These are phyloP conservation scores for Polydrusus pterygomalis DNA, from an alignment of 2,888 invertebrate genomes.

Conservation along the genomic window DNA sequence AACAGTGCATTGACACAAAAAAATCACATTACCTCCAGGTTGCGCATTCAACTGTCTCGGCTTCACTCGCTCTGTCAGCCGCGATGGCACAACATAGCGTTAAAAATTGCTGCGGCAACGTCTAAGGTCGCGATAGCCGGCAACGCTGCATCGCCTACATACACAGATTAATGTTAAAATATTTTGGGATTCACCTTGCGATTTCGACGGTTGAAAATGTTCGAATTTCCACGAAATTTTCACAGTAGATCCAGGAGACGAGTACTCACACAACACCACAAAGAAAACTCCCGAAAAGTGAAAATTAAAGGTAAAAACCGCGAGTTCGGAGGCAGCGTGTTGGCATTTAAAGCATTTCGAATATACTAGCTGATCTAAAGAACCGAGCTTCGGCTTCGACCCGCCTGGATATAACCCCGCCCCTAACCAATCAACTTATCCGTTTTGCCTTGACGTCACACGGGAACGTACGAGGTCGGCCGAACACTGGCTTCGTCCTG, in stretches of 20 bases:
- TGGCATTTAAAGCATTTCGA: constrained; percentile 62
- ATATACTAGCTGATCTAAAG: constrained; percentile 62
- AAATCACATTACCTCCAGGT: constrained; percentile 67
- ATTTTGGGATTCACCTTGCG: constrained; percentile 63
- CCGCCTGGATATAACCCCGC: constrained; percentile 67
- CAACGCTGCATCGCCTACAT: constrained; percentile 69
- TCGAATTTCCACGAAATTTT: constrained; percentile 63
- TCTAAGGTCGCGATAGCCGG: constrained; percentile 58
- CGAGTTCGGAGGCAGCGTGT: constrained; percentile 61
- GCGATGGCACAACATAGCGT: constrained; percentile 62
- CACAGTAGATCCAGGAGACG: constrained; percentile 58
- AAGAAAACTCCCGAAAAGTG: constrained; percentile 58
- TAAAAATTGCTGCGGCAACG: constrained; percentile 58
- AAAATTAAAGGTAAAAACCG: constrained; percentile 60
- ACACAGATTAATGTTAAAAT: constrained; percentile 68
- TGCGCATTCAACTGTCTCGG: constrained; percentile 68
- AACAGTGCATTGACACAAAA: constrained; percentile 65
- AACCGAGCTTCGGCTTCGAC: constrained; percentile 65
- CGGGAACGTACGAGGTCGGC: constrained; percentile 61
- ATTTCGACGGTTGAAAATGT: constrained; percentile 60
- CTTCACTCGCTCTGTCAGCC: constrained; percentile 56
- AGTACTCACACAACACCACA: constrained; percentile 57
- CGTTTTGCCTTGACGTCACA: constrained; percentile 65
- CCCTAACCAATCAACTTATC: constrained; percentile 65
- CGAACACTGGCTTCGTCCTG: constrained; percentile 60